Evolutionary conservation across 37 sponge, comb jelly and placozoan species (phyloP).

Genomic region (Tethya wilhelma): DNA sequence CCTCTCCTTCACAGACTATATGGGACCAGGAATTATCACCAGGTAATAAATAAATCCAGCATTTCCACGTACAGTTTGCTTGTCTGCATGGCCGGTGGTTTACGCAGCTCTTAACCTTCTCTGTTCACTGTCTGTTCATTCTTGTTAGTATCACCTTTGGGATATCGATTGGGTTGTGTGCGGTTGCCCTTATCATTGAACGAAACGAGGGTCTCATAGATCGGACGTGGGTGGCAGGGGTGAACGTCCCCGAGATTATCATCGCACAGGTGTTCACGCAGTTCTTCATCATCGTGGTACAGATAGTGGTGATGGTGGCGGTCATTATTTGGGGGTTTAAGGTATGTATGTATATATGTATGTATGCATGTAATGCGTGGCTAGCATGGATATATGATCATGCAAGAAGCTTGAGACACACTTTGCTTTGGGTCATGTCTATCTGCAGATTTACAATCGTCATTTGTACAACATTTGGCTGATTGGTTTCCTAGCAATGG

Average conservation of each 20-base stretch:
- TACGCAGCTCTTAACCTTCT: background rate
- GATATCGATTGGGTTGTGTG: conserved; percentile 83
- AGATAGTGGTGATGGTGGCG: conserved; percentile 45
- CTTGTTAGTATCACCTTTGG: conserved; percentile 79
- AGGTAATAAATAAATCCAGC: conserved; percentile 25
- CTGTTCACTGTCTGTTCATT: background rate
- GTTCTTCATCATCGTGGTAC: conserved; percentile 57
- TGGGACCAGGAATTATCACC: conserved; percentile 83
- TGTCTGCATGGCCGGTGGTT: no score
- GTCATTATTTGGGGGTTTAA: conserved; percentile 55
- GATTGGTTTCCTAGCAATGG: conserved; percentile 50
- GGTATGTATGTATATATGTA: conserved; percentile 14
- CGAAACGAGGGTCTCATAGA: conserved; percentile 88
- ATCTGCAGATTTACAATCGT: conserved; percentile 43
- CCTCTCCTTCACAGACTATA: conserved; percentile 78
- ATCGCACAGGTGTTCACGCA: conserved; percentile 69
- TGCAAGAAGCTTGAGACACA: background rate
- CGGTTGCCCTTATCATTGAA: conserved; percentile 74
- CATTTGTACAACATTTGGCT: conserved; percentile 27
- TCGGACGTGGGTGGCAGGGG: conserved; percentile 82
- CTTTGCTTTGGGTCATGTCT: background rate
- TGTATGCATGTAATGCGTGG: background rate
- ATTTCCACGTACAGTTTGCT: no score
- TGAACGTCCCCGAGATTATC: conserved; percentile 71
- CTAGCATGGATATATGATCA: background rate